Conservation (phyloP, 2,113 vertebrate genomes). For the Mystacornis crossleyi region DNA sequence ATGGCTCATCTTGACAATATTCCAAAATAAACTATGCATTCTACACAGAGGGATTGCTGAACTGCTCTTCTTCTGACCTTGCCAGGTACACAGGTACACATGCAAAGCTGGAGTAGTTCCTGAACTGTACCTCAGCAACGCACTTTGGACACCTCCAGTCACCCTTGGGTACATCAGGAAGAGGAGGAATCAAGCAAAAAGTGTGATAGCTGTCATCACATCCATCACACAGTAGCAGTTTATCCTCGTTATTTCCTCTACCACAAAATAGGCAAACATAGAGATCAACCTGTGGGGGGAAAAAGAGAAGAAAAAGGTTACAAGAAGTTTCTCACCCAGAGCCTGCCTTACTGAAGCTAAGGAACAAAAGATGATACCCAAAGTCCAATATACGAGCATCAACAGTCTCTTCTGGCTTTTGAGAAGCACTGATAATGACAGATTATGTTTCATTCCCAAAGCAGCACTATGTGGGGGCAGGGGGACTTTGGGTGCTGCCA, state of each 20-base stretch:
- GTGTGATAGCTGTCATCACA: constrained; percentile 99
- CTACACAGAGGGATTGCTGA: neutral
- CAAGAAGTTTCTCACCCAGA: neutral
- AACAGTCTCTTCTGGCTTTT: neutral
- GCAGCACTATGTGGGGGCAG: accelerated
- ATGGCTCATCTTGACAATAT: neutral
- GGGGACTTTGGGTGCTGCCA: neutral
- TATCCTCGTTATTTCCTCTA: constrained; percentile 94
- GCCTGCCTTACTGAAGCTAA: neutral
- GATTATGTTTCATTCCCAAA: neutral
- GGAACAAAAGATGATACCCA: neutral
- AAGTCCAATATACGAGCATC: accelerated
- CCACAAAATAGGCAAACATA: constrained; percentile 96
- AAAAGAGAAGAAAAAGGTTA: neutral
- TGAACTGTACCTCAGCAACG: constrained; percentile 88
- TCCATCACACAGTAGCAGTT: constrained; percentile 92
- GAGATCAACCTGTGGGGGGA: constrained; percentile 85
- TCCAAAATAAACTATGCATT: neutral
- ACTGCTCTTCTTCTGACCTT: neutral
- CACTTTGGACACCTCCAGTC: constrained; percentile 98
- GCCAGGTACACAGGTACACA: neutral
- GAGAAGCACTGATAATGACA: neutral
- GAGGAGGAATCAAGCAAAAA: constrained; percentile 94
- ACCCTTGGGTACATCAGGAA: constrained; percentile 95
- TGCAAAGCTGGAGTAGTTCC: neutral